Evolutionary conservation across 2,113 vertebrate genomes (phyloP), one percentile per base, ranked within the genome.

Genomic region (Saiga tatarica): DNA sequence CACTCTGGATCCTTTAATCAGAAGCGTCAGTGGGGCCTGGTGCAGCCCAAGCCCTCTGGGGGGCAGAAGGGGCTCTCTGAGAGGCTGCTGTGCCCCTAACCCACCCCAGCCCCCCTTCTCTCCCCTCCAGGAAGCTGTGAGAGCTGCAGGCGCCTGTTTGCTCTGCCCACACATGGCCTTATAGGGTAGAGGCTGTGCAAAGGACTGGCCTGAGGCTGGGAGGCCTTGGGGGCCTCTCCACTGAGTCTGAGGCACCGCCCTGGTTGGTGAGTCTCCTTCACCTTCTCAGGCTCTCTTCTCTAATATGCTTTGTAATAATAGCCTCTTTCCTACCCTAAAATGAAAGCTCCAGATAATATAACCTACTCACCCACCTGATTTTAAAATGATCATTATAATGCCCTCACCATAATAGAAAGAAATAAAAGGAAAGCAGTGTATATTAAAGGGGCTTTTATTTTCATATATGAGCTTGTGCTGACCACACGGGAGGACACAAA

Each of bases 81-180:
- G 45, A 81, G 30, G 36, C 55, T 2, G 15, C 67, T 10, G 3
- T n/a, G 39, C 25, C 36, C 83, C 39, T 26, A 26, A n/a, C 21
- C 7, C 23, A 57, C 76, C 5, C 1, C 12, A 15, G 26, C n/a
- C 13, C 60, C 59, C 8, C 71, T 12, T 42, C 8, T 0, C 6
- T 67, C 28, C 10, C 17, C 25, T 85, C 23, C 0, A 1, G 33
- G 71, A 74, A 52, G 88, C 89, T 19, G 8, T 57, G 62, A n/a
- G 55, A 30, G 19, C n/a, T 21, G 30, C 53, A 14, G 91, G 90
- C 3, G 13, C 67, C 52, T 7, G n/a, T n/a, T 71, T 55, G 67
- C 67, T 97, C 17, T 33, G 89, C 39, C n/a, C 59, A 91, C 74
- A 30, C 50, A 47, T 39, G 82, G 33, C 89, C 91, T 96, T 87